A percentile compares a stretch with the other conserved stretches of the same genome.
phyloP scores from a whole-genome alignment of 2,888 invertebrate genomes.

The Dysmachus trigonus region DNA sequence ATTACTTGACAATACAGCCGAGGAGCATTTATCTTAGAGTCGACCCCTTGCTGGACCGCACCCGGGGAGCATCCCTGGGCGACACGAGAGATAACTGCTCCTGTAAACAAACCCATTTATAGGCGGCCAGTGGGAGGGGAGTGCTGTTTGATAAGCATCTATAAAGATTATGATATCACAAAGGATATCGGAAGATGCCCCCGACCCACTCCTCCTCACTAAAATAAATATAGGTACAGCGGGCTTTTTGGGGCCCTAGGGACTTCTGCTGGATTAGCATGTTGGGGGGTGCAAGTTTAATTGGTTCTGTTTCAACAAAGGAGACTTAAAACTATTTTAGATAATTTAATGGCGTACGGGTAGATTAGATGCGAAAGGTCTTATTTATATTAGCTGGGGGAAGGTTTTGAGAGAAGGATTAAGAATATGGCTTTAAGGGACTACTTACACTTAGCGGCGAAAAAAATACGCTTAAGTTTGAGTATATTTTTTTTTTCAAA shows the following conservation, averaged over 20 bases:
- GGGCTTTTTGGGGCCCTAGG: not conserved
- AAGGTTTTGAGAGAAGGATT: not conserved
- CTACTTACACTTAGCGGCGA: too few relatives aligned
- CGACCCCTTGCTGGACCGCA: not conserved
- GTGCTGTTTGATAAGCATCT: slow-evolving; percentile 30
- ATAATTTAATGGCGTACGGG: not conserved
- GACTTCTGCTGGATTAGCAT: not conserved
- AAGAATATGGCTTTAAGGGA: not conserved
- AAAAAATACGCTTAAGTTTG: too few relatives aligned
- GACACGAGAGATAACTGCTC: not conserved
- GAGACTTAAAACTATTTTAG: not conserved
- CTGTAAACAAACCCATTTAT: not conserved
- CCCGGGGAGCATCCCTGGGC: not conserved
- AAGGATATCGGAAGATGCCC: not conserved
- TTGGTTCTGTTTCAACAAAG: not conserved
- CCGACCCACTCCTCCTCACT: not conserved
- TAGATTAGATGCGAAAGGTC: not conserved
- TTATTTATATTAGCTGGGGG: not conserved
- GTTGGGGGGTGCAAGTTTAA: not conserved
- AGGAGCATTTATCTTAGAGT: slow-evolving; percentile 10
- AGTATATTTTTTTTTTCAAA: too few relatives aligned
- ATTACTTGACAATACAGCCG: slow-evolving; percentile 2
- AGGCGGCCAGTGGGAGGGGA: slow-evolving; percentile 10
- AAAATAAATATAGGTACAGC: not conserved
- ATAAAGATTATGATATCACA: slow-evolving; percentile 31